These are phyloP conservation scores for Physella acuta DNA, from an alignment of 1,140 invertebrate species.

Conservation along the genomic window DNA sequence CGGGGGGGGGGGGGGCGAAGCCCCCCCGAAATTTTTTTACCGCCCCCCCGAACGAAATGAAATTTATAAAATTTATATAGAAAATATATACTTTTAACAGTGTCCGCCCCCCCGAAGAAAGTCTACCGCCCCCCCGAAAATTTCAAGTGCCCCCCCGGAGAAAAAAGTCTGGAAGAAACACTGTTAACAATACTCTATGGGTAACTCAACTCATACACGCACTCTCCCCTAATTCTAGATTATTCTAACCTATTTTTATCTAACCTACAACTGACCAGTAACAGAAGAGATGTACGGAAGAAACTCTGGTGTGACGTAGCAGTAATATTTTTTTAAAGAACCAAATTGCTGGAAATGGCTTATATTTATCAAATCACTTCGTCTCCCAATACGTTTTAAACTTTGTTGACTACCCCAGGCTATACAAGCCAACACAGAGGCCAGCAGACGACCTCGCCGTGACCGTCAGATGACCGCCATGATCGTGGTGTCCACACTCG, in stretches of 20 bases:
- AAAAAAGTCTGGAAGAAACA: no score
- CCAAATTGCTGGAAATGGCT: not conserved
- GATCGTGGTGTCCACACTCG: conserved; percentile 7
- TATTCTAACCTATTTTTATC: no score
- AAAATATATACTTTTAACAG: no score
- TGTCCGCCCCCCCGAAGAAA: no score
- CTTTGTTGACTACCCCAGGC: not conserved
- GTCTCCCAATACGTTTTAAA: not conserved
- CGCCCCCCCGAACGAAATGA: no score
- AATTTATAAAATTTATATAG: no score
- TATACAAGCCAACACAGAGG: not conserved
- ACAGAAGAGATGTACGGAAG: not conserved
- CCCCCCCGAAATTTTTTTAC: no score
- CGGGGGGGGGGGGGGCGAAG: no score
- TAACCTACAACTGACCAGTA: not conserved
- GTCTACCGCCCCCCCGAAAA: no score
- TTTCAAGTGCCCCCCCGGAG: no score
- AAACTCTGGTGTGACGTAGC: not conserved
- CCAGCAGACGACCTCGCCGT: not conserved
- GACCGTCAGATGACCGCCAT: conserved; percentile 17
- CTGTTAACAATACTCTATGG: not conserved
- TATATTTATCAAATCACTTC: not conserved
- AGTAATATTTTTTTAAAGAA: not conserved
- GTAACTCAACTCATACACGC: not conserved
- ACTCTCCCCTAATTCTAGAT: no score